Evolutionary conservation across 2,888 invertebrate genomes (phyloP).

Genomic region (Mimas tiliae): DNA sequence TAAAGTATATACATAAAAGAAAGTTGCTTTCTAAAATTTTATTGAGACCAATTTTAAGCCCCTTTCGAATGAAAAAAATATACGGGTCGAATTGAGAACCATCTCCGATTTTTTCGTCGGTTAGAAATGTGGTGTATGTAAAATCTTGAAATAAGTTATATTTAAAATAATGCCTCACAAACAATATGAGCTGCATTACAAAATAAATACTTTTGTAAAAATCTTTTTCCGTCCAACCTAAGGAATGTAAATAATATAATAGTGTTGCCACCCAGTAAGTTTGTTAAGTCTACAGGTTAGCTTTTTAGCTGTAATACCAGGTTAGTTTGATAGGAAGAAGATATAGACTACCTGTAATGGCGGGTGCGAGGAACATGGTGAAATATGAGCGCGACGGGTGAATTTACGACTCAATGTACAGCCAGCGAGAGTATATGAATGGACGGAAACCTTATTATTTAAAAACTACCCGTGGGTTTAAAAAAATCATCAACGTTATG

Average conservation of each 20-base stretch:
- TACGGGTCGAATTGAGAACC: no score
- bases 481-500: no score
- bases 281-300: background rate
- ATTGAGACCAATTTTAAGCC: no score
- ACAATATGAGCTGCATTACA: background rate
- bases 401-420: conserved; percentile 49
- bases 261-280: background rate
- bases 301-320: conserved; percentile 9
- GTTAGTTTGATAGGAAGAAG: conserved; percentile 14
- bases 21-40: no score
- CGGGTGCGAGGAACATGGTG: conserved; percentile 35
- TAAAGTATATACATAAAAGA: no score
- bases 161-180: no score
- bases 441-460: conserved; percentile 8
- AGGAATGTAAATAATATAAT: background rate
- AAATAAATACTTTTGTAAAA: background rate
- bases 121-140: no score
- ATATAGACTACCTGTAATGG: conserved; percentile 38
- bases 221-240: background rate
- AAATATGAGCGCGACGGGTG: conserved; percentile 38
- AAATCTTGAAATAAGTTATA: no score
- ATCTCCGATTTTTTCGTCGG: no score
- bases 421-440: conserved; percentile 53
- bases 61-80: no score
- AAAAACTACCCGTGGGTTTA: background rate